These are phyloP conservation scores for Elephas maximus DNA, from an alignment of 2,113 vertebrate species.

Conservation along the genomic window DNA sequence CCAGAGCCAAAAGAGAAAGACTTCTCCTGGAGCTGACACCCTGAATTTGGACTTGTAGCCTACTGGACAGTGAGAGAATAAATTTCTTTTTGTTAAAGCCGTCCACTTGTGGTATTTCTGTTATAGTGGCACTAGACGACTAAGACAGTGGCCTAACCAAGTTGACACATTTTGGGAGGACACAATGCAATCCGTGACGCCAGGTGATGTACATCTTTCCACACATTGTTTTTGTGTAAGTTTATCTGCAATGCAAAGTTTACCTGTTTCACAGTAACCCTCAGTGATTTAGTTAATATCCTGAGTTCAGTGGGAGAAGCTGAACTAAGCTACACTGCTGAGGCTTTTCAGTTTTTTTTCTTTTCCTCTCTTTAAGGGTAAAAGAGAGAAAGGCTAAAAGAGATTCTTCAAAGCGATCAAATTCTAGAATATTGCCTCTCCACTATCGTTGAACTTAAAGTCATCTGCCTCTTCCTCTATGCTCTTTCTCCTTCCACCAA, in stretches of 20 bases:
- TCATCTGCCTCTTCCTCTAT: background rate
- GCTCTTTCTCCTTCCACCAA: background rate
- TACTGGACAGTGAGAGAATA: no score
- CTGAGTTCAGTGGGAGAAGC: background rate
- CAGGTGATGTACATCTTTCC: background rate
- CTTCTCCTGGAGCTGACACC: no score
- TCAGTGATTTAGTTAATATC: background rate
- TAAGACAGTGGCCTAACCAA: no score
- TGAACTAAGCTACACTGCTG: background rate
- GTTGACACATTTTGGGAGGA: no score
- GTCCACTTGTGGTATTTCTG: no score
- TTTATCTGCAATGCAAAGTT: background rate
- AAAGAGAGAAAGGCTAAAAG: background rate
- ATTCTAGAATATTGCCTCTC: background rate
- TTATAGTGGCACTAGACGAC: no score
- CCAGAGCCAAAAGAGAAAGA: no score
- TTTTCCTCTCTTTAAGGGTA: background rate
- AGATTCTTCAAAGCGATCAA: constrained; percentile 12
- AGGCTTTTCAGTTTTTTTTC: background rate
- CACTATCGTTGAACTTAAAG: background rate
- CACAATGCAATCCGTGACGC: no score
- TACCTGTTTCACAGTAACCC: background rate
- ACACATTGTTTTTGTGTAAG: background rate
- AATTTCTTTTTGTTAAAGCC: no score
- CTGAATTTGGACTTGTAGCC: no score